Evolutionary conservation across 2,113 vertebrate species (phyloP).

Genomic region (Sylvietta virens): DNA sequence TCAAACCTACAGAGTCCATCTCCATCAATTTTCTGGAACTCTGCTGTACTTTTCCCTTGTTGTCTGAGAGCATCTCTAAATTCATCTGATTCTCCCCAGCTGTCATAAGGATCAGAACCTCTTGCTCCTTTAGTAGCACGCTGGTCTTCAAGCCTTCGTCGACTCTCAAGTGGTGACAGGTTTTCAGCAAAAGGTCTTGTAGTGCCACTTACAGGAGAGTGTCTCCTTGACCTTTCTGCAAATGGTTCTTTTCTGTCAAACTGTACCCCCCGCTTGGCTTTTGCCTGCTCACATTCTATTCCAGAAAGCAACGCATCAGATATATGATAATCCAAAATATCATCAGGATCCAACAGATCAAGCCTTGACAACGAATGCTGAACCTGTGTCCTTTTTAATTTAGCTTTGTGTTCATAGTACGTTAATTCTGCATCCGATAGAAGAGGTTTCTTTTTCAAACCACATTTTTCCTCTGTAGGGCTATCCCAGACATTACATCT

Average conservation of each 20-base stretch:
- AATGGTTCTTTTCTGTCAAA: slow-evolving; percentile 77
- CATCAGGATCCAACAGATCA: slow-evolving; percentile 76
- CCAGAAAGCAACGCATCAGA: slow-evolving; percentile 75
- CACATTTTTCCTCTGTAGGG: slow-evolving; percentile 75
- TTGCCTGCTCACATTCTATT: slow-evolving; percentile 77
- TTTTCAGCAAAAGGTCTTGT: slow-evolving; percentile 73
- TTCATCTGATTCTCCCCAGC: slow-evolving; percentile 12
- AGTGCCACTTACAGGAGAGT: slow-evolving; percentile 75
- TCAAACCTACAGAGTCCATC: slow-evolving; percentile 66
- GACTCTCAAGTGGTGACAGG: slow-evolving; percentile 70
- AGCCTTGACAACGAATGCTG: slow-evolving; percentile 81
- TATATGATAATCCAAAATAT: slow-evolving; percentile 75
- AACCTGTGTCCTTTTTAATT: slow-evolving; percentile 91
- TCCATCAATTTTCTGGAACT: slow-evolving; percentile 70
- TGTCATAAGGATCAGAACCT: slow-evolving; percentile 55
- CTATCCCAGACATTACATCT: slow-evolving; percentile 83
- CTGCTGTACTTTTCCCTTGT: slow-evolving; percentile 48
- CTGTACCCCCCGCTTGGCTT: slow-evolving; percentile 72
- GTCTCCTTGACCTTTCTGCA: slow-evolving; percentile 74
- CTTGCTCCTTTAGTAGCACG: slow-evolving; percentile 74
- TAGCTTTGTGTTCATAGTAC: slow-evolving; percentile 94
- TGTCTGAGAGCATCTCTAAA: slow-evolving; percentile 71
- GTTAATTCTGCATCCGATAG: slow-evolving; percentile 85
- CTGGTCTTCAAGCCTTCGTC: slow-evolving; percentile 76
- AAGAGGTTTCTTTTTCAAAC: slow-evolving; percentile 82